A percentile compares a stretch with the other conserved stretches of the same genome.
These are phyloP conservation scores for Lepidurus packardi DNA, from an alignment of 1,140 invertebrate species.

Conservation along the genomic window DNA sequence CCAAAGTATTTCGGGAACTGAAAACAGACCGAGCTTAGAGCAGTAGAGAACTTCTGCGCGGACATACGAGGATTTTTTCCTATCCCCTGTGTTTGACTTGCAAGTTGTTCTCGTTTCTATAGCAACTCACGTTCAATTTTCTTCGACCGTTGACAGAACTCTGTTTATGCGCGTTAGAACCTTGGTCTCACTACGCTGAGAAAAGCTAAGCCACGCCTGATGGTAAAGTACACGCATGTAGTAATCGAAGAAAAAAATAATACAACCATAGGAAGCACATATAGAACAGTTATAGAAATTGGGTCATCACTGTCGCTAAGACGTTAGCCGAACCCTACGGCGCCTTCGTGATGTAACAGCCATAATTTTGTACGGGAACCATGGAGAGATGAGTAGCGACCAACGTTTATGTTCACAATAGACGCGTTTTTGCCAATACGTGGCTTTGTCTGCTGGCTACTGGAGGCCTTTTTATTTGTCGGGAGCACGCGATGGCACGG, in stretches of 20 bases:
- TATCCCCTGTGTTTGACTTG: neutral
- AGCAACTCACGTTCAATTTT: neutral
- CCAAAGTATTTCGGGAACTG: neutral
- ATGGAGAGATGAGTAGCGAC: constrained; percentile 3
- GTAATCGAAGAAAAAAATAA: neutral
- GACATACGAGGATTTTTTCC: neutral
- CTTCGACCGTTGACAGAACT: neutral
- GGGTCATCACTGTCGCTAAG: neutral
- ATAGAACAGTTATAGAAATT: neutral
- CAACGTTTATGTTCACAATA: neutral
- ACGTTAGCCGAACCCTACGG: neutral
- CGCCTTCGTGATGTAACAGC: neutral
- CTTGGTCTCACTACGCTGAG: neutral
- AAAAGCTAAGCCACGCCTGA: neutral
- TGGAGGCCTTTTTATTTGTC: neutral
- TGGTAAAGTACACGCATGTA: neutral
- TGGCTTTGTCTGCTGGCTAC: neutral
- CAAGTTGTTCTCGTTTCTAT: constrained; percentile 5
- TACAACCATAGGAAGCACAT: neutral
- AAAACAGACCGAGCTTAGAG: constrained; percentile 18
- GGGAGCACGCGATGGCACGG: constrained; percentile 11
- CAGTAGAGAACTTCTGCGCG: neutral
- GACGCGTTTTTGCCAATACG: neutral
- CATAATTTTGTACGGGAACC: neutral
- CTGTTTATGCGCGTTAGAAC: neutral